These are phyloP conservation scores for Drosophila mimica DNA, from an alignment of 2,888 invertebrate genomes.

Conservation along the genomic window DNA sequence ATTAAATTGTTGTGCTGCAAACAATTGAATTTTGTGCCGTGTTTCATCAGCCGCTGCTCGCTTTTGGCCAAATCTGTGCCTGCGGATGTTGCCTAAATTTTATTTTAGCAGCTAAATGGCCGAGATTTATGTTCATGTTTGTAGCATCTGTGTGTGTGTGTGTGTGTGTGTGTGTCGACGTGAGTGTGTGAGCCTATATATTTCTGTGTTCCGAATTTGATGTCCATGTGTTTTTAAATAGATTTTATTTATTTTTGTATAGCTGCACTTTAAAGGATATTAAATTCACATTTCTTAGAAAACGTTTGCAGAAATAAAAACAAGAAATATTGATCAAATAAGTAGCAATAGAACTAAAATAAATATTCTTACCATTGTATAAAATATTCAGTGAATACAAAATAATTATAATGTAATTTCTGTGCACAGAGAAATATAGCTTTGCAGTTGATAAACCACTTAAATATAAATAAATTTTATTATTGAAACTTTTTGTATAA, in stretches of 20 bases:
- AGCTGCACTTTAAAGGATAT: slow-evolving; percentile 24
- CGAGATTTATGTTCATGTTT: slow-evolving; percentile 67
- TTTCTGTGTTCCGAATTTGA: slow-evolving; percentile 12
- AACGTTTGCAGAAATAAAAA: background rate
- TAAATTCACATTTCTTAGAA: background rate
- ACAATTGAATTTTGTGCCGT: slow-evolving; percentile 76
- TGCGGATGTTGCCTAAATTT: slow-evolving; percentile 54
- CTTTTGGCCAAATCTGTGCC: slow-evolving; percentile 15
- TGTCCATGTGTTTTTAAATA: slow-evolving; percentile 22
- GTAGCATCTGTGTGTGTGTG: slow-evolving; percentile 27
- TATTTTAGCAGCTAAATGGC: slow-evolving; percentile 59
- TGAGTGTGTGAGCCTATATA: slow-evolving; percentile 8
- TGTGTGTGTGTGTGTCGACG: slow-evolving; percentile 8
- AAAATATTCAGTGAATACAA: background rate
- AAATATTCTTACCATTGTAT: background rate
- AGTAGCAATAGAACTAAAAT: background rate
- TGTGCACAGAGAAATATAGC: background rate
- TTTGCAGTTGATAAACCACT: background rate
- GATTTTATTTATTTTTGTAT: slow-evolving; percentile 2
- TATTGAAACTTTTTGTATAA: fast-evolving
- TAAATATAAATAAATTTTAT: background rate
- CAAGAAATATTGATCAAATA: background rate
- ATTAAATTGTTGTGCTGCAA: slow-evolving; percentile 76
- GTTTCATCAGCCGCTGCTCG: slow-evolving; percentile 57
- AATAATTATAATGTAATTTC: background rate